A percentile compares a stretch with the other conserved stretches of the same genome.
Conservation (phyloP, 2,113 vertebrate species). For the Numida meleagris region DNA sequence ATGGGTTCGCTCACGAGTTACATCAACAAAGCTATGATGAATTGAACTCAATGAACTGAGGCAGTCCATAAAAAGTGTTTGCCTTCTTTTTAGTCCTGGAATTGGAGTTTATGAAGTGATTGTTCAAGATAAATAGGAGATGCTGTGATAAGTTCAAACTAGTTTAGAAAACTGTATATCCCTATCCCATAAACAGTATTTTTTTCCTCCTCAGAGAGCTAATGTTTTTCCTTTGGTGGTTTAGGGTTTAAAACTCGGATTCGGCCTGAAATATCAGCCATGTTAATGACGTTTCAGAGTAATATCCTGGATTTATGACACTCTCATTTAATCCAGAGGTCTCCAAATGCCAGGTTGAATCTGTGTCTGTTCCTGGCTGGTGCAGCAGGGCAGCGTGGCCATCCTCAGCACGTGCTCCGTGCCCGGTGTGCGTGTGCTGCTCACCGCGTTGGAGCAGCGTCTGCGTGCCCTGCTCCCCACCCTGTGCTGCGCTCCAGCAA, state of each 20-base stretch:
- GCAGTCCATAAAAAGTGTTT: slow-evolving; percentile 33
- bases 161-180: neutral
- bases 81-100: slow-evolving; percentile 8
- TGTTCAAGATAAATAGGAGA: slow-evolving; percentile 40
- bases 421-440: neutral
- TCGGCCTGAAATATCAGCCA: neutral
- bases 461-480: rapidly evolving
- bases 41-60: neutral
- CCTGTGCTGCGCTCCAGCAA: neutral
- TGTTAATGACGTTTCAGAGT: slow-evolving; percentile 13
- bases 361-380: neutral
- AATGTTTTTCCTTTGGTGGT: neutral
- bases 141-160: neutral
- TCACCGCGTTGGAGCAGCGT: rapidly evolving
- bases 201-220: neutral
- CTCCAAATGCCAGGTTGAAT: neutral
- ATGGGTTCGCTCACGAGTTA: neutral
- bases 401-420: rapidly evolving
- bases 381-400: neutral
- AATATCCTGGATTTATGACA: neutral
- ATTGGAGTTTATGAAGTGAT: slow-evolving; percentile 34
- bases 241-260: neutral
- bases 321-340: neutral
- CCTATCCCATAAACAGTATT: neutral
- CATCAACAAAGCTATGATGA: neutral